These are phyloP conservation scores for Actinemys pallida DNA, from an alignment of 2,113 vertebrate genomes.

Conservation along the genomic window DNA sequence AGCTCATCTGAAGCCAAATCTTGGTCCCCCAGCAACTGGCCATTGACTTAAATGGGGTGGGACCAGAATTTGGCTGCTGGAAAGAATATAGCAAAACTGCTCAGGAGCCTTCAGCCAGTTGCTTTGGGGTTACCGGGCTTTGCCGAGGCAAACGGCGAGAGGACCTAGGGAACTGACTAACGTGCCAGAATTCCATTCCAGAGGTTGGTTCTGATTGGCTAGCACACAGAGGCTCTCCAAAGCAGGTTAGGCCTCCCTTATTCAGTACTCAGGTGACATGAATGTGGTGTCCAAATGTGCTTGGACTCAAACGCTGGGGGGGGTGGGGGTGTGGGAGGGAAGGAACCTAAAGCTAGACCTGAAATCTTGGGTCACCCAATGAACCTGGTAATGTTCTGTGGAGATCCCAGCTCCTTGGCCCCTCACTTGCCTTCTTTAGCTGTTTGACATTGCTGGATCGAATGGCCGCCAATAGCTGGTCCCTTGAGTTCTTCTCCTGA, in stretches of 20 bases:
- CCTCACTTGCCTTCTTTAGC: constrained; percentile 90
- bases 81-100: background rate
- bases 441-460: constrained; percentile 89
- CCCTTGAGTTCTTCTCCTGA: constrained; percentile 91
- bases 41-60: background rate
- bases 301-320: background rate
- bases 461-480: constrained; percentile 95
- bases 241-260: background rate
- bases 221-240: background rate
- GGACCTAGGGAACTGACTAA: background rate
- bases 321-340: rapidly evolving
- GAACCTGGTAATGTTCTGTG: background rate
- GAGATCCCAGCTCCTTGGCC: background rate
- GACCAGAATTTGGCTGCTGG: background rate
- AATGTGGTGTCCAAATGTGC: background rate
- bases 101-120: rapidly evolving
- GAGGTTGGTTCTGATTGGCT: background rate
- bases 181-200: too few relatives aligned
- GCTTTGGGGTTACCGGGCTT: background rate
- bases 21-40: background rate
- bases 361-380: background rate
- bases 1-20: background rate
- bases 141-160: background rate
- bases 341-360: background rate
- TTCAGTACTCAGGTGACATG: background rate